Evolutionary conservation across 35 echinoderm and acorn worm species (phyloP).

Genomic region (Strongylocentrotus purpuratus): DNA sequence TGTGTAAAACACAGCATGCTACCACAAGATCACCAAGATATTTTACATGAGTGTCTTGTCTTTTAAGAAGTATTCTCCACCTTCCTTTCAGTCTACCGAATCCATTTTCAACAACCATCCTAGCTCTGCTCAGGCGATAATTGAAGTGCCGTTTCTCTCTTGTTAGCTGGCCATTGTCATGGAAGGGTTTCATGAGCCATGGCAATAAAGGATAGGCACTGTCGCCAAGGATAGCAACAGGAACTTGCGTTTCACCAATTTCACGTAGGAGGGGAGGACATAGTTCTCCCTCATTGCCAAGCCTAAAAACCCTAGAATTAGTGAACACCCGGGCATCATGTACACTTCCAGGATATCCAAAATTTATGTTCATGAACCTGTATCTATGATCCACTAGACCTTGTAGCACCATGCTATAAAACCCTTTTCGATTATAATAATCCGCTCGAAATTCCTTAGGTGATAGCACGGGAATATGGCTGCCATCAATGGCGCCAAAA

Average conservation of each 20-base stretch:
- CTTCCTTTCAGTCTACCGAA: no score
- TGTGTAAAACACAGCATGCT: no score
- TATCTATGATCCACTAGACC: no score
- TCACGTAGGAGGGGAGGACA: background rate
- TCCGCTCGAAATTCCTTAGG: no score
- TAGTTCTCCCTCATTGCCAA: background rate
- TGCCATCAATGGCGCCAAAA: no score
- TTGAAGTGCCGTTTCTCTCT: slow-evolving; percentile 16
- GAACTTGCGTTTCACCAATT: background rate
- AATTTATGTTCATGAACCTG: no score
- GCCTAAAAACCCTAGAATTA: slow-evolving; percentile 1
- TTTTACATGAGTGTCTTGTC: slow-evolving; percentile 28
- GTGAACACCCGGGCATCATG: slow-evolving; percentile 30
- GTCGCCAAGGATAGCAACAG: background rate
- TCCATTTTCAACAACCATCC: slow-evolving; percentile 49
- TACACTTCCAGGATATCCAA: no score
- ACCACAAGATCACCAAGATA: no score
- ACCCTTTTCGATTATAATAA: no score
- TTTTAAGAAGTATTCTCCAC: slow-evolving; percentile 55
- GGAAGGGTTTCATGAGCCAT: slow-evolving; percentile 42
- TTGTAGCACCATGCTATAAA: no score
- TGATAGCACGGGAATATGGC: no score
- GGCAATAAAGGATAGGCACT: slow-evolving; percentile 29
- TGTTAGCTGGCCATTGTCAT: slow-evolving; percentile 29
- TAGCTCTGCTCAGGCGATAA: slow-evolving; percentile 32